Percentiles rank a stretch among this genome's conserved stretches.
phyloP scores from a whole-genome alignment of 2,113 vertebrate species.

The Engraulis encrasicolus region DNA sequence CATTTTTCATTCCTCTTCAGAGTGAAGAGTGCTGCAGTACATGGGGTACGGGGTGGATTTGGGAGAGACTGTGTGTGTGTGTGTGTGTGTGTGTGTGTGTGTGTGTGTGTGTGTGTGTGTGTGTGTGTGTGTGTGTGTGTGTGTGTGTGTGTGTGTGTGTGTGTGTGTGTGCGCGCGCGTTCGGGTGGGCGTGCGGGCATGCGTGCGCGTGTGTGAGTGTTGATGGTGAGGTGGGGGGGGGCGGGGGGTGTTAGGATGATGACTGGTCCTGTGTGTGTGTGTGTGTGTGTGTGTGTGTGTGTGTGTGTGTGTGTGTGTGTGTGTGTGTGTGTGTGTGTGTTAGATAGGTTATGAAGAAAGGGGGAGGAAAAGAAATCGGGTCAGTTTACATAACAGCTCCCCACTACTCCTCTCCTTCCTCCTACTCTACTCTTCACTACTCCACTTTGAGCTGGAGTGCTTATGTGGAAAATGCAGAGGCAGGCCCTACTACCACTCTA shows the following conservation, averaged over 20 bases:
- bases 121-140: background rate
- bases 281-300: background rate
- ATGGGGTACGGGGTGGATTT: background rate
- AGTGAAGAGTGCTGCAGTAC: slow-evolving; percentile 43
- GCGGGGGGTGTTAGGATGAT: too few relatives aligned
- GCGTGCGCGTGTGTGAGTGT: too few relatives aligned
- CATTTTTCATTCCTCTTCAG: slow-evolving; percentile 44
- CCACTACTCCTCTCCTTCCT: too few relatives aligned
- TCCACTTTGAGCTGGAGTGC: slow-evolving; percentile 50
- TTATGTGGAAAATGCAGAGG: slow-evolving; percentile 48
- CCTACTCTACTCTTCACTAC: too few relatives aligned
- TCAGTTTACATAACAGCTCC: slow-evolving; percentile 65
- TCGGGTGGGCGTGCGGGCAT: too few relatives aligned
- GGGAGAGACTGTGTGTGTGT: too few relatives aligned
- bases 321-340: too few relatives aligned
- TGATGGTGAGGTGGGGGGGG: too few relatives aligned
- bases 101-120: slow-evolving; percentile 34
- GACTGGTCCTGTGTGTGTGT: too few relatives aligned
- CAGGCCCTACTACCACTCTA: slow-evolving; percentile 42
- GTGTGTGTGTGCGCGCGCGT: background rate
- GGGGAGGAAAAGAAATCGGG: slow-evolving; percentile 57
- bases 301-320: background rate
- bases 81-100: slow-evolving; percentile 45
- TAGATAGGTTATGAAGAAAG: too few relatives aligned
- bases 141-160: background rate